Evolutionary conservation across 1,140 invertebrate species (phyloP), one percentile per base, ranked within the genome.

Genomic region (Armadillidium nasatum): DNA sequence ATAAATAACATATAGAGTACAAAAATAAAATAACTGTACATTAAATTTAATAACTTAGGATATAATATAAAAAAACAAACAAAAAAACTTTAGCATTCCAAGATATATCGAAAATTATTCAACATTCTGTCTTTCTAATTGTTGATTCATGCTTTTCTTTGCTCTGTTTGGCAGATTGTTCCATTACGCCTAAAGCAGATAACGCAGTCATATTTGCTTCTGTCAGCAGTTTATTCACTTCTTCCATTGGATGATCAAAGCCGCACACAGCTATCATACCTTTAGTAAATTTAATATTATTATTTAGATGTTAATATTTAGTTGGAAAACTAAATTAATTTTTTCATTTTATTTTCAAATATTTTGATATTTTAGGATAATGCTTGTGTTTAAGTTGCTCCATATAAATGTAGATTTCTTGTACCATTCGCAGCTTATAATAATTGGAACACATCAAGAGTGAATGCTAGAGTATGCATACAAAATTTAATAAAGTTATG

Each of bases 181-280:
- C 85, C 4, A 86, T 76, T 19, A 85, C 84, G 21, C 88, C 88
- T 0, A 90, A 87, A 67, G 88, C 87, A 3, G 87, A 85, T 43
- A 90, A 85, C 21, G 91, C 86, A 84, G 90, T 88, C 81, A 90
- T 88, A 73, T 90, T 88, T 76, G 88, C 88, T 81, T 90, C 89
- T 86, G 89, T 88, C 69, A 92, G 82, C 83, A 87, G 87, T 66
- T 86, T 86, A 81, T 90, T 89, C 54, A 91, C 87, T 74, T 90
- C 88, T 4, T 86, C 86, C 78, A 91, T 85, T 82, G 91, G 90
- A 75, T 87, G 84, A 76, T 90, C 88, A 0, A 87, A 84, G 19
- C 87, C 86, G 3, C 88, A 89, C 75, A 90, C 87, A 0, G 89
- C 88, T 78, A 90, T 88, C 82, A 90, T 86, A 78, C 89, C 89